Evolutionary conservation across 2,797 vertebrate genomes (phyloP), one percentile per base, ranked within the genome.

Genomic region (Enteromius thamalakanensis): DNA sequence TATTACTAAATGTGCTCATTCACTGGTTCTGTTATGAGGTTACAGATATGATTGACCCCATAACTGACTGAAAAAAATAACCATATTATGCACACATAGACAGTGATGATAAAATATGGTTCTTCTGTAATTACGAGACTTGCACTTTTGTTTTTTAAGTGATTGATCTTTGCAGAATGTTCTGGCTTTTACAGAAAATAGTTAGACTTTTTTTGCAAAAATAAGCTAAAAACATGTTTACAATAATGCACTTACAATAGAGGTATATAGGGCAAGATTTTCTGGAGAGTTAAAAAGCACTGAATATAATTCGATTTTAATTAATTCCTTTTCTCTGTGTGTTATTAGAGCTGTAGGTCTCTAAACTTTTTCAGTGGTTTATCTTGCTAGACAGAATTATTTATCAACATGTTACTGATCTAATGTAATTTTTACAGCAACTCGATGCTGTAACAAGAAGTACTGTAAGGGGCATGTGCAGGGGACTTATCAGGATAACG

Each of bases 181-280:
- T 34, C 34, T 34, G 34, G 34, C 34, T 32, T 32, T 32, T 3
- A 32, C 32, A 32, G 32, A 32, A 32, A 32, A 32, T 32, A 32
- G 32, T 32, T 19, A 0, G 7, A 21, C 4, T 74, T 2, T 21
- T 47, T 32, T 32, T 32, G 26, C 15, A 32, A 64, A 64, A 29
- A 29, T 64, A 32, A 32, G 26, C 6, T 15, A 29, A 62, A 62
- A 64, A 7, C 4, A 1, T 51, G 9, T 32, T 72, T 72, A 72
- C 29, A 74, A 32, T 34, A 53, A 23, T 40, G 72, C 72, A 76
- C 72, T 75, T 75, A 75, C 32, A 76, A 40, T 58, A 34, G 21
- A 53, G 21, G 51, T 40, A 2, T 17, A 40, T 58, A 14, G 3
- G 21, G 21, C 19, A 17, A 37, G 3, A 14, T 75, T 55, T 37